Evolutionary conservation across 2,888 invertebrate species (phyloP).

Genomic region (Pyrochroa serraticornis): DNA sequence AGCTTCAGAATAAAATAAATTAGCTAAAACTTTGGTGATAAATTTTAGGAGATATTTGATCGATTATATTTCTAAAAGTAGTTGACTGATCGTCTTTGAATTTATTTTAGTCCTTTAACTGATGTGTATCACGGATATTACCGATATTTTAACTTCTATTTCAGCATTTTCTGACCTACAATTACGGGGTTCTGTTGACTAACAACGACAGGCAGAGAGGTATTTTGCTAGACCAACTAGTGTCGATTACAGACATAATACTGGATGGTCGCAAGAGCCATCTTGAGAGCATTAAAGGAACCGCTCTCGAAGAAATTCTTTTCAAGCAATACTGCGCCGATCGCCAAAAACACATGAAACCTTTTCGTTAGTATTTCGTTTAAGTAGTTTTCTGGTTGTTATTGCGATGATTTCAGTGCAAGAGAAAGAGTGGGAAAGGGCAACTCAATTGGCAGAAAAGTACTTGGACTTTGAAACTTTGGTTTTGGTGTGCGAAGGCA

Average conservation of each 20-base stretch:
- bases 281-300: constrained; percentile 68
- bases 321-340: constrained; percentile 72
- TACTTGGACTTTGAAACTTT: constrained; percentile 85
- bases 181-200: constrained; percentile 63
- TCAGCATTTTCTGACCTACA: constrained; percentile 55
- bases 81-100: too few relatives aligned
- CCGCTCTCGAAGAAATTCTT: constrained; percentile 62
- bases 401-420: constrained; percentile 64
- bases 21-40: too few relatives aligned
- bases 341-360: constrained; percentile 69
- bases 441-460: constrained; percentile 86
- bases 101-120: too few relatives aligned
- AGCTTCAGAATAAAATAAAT: too few relatives aligned
- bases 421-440: constrained; percentile 78
- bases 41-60: too few relatives aligned
- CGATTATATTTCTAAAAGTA: too few relatives aligned
- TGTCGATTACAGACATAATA: constrained; percentile 73
- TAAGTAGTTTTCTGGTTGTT: constrained; percentile 1
- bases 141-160: constrained; percentile 32
- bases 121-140: too few relatives aligned
- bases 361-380: constrained; percentile 63
- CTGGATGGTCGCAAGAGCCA: constrained; percentile 75
- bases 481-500: constrained; percentile 79
- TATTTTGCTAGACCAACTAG: constrained; percentile 71
- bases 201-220: constrained; percentile 64